Evolutionary conservation across 2,113 vertebrate species (phyloP).

Genomic region (Agapornis roseicollis): DNA sequence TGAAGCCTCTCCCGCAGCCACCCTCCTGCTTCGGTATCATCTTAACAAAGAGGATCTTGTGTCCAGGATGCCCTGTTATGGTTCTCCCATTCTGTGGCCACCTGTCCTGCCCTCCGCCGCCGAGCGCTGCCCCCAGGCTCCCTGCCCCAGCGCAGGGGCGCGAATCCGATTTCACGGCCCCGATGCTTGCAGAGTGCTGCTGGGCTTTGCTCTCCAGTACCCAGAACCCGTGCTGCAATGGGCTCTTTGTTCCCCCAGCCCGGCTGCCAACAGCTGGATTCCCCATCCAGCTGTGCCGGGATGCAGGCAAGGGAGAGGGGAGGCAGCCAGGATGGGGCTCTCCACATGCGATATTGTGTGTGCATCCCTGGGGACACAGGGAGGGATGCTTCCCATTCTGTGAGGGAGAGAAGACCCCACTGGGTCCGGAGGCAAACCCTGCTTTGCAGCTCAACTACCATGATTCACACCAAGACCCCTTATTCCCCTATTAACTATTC

Average conservation of each 20-base stretch:
- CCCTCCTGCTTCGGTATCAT: neutral
- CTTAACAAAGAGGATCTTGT: constrained; percentile 40
- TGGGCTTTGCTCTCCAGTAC: neutral
- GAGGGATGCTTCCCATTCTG: neutral
- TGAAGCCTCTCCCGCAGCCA: neutral
- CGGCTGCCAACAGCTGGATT: neutral
- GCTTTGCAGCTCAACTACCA: neutral
- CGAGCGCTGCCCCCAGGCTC: neutral
- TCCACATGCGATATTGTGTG: rapidly evolving
- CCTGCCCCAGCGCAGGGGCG: neutral
- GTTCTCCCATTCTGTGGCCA: neutral
- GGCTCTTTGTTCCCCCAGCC: neutral
- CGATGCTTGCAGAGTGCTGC: neutral
- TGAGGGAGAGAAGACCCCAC: rapidly evolving
- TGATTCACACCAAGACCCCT: neutral
- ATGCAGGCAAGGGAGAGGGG: neutral
- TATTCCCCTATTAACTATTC: neutral
- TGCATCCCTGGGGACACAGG: neutral
- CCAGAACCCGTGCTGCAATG: neutral
- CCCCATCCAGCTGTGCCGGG: constrained; percentile 15
- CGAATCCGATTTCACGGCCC: neutral
- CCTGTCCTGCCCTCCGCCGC: neutral
- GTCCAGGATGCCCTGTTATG: neutral
- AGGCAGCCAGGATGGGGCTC: neutral
- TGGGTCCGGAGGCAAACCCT: neutral